A percentile compares a stretch with the other conserved stretches of the same genome.
These are phyloP conservation scores for Gonioctena quinquepunctata DNA, from an alignment of 1,140 invertebrate species.

Conservation along the genomic window DNA sequence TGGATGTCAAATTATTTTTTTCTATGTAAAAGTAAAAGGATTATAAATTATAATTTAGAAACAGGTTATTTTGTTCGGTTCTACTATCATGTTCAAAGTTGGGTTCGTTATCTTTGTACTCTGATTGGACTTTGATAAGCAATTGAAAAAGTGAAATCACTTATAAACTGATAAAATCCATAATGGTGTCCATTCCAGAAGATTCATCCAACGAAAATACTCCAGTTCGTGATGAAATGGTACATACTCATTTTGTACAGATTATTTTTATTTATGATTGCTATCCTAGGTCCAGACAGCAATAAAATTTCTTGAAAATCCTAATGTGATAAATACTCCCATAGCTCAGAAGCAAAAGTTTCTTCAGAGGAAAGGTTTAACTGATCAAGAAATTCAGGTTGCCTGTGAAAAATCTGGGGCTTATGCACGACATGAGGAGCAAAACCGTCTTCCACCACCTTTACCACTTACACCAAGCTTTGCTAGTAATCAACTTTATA, in stretches of 20 bases:
- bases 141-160: not conserved
- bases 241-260: not conserved
- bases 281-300: conserved; percentile 78
- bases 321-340: conserved; percentile 75
- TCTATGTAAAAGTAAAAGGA: too few relatives aligned
- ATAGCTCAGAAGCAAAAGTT: conserved; percentile 78
- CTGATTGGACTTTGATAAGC: not conserved
- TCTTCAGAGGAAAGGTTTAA: conserved; percentile 78
- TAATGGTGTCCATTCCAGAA: not conserved
- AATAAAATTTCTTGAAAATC: conserved; percentile 84
- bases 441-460: conserved; percentile 26
- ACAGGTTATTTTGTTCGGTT: too few relatives aligned
- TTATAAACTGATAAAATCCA: not conserved
- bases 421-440: conserved; percentile 48
- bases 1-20: too few relatives aligned
- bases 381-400: conserved; percentile 74
- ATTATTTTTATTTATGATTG: conserved; percentile 30
- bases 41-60: too few relatives aligned
- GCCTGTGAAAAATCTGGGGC: conserved; percentile 69
- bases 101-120: not conserved
- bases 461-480: conserved; percentile 22
- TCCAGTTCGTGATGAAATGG: conserved; percentile 19
- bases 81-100: not conserved
- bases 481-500: conserved; percentile 12
- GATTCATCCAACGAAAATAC: not conserved